Conservation (phyloP, 2,113 vertebrate species). For the Chloropsis hardwickii region DNA sequence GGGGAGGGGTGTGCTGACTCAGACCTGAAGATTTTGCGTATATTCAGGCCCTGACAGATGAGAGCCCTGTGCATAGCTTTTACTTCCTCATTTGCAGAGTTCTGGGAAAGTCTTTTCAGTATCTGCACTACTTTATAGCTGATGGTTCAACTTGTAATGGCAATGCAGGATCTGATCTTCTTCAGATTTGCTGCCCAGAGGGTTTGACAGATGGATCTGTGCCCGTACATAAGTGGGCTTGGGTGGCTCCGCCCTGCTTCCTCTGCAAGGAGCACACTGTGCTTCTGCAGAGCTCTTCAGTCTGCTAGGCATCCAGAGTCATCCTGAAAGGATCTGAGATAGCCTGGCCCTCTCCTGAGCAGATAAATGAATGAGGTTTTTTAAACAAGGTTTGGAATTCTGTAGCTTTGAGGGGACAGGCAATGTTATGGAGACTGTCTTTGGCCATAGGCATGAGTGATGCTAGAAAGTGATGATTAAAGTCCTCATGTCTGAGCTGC, state of each 20-base stretch:
- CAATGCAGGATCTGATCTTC: neutral
- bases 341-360: neutral
- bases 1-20: neutral
- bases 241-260: neutral
- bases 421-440: neutral
- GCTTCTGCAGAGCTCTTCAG: neutral
- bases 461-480: neutral
- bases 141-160: neutral
- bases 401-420: neutral
- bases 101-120: neutral
- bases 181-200: neutral
- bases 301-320: neutral
- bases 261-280: neutral
- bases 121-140: neutral
- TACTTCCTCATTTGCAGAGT: neutral
- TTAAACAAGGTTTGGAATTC: neutral
- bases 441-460: neutral
- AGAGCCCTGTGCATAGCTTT: neutral
- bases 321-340: neutral
- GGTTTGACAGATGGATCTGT: neutral
- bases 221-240: fast-evolving
- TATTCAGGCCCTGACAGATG: neutral
- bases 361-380: neutral
- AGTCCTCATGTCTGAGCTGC: fast-evolving
- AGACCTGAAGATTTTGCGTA: neutral